A percentile compares a stretch with the other conserved stretches of the same genome.
Evolutionary conservation across 2,113 vertebrate species (phyloP).

Genomic region (Hippocampus zosterae): DNA sequence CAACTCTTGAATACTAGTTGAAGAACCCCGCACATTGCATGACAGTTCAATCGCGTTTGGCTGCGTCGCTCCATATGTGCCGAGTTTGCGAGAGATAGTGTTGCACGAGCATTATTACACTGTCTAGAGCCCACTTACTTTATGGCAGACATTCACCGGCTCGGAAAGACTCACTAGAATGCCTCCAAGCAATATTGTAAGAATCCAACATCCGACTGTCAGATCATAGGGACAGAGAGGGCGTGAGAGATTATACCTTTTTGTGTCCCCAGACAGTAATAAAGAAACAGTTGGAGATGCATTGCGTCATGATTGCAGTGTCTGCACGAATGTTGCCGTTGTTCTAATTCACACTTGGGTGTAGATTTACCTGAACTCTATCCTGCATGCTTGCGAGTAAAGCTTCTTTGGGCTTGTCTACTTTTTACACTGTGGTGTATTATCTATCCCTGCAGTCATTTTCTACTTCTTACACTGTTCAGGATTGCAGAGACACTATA

Average conservation of each 20-base stretch:
- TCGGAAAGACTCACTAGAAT: constrained; percentile 52
- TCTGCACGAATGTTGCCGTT: background rate
- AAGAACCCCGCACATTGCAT: background rate
- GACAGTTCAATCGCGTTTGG: constrained; percentile 7
- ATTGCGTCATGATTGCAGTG: constrained; percentile 7
- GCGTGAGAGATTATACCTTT: constrained; percentile 2
- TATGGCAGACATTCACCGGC: constrained; percentile 61
- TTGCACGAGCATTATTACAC: constrained; percentile 65
- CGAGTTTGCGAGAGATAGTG: constrained; percentile 14
- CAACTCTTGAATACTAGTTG: background rate
- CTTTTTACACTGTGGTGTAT: background rate
- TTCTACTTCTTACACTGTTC: too few species aligned
- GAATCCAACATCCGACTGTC: constrained; percentile 26
- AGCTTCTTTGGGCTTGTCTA: background rate
- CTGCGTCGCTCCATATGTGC: too few species aligned
- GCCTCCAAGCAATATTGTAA: constrained; percentile 56
- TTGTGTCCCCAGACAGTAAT: background rate
- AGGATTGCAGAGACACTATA: too few species aligned
- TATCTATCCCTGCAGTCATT: background rate
- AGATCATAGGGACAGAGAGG: constrained; percentile 17
- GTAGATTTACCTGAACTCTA: background rate
- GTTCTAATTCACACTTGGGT: background rate
- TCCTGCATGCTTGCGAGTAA: background rate
- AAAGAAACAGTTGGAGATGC: constrained; percentile 7
- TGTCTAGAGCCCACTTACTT: constrained; percentile 57